Conservation (phyloP, 2,888 invertebrate genomes). For the Oxystoma pomonae region DNA sequence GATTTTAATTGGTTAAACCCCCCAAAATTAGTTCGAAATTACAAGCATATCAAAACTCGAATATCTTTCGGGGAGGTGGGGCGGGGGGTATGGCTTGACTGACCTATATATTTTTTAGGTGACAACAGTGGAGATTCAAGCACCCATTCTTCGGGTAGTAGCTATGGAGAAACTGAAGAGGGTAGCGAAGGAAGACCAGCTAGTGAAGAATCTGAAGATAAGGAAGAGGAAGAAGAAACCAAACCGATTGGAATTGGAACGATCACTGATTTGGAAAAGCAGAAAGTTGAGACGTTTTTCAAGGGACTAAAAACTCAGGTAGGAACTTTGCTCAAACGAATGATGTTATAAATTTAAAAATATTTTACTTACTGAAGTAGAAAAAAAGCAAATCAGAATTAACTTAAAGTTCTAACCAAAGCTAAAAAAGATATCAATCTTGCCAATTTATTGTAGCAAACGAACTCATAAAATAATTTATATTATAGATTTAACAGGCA, state of each 20-base stretch:
- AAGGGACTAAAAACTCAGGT: constrained; percentile 73
- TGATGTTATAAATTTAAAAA: neutral
- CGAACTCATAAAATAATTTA: no score
- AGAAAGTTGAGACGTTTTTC: constrained; percentile 69
- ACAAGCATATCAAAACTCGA: no score
- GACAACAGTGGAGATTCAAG: constrained; percentile 51
- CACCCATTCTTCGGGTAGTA: constrained; percentile 51
- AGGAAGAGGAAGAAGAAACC: constrained; percentile 41
- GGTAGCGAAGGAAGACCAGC: constrained; percentile 54
- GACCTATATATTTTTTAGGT: constrained; percentile 38
- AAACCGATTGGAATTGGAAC: constrained; percentile 47
- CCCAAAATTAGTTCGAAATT: no score
- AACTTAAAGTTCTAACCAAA: no score
- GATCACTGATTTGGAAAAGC: constrained; percentile 60
- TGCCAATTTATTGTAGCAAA: no score
- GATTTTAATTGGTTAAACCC: no score
- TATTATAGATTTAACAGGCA: no score
- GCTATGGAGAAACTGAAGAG: constrained; percentile 50
- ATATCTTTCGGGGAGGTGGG: no score
- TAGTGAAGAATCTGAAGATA: constrained; percentile 43
- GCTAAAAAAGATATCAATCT: no score
- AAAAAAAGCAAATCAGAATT: no score
- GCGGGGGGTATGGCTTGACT: neutral
- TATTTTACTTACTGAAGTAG: no score
- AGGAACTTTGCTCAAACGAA: constrained; percentile 14